A percentile compares a stretch with the other conserved stretches of the same genome.
Evolutionary conservation across 2,797 vertebrate species (phyloP).

Genomic region (Podarcis lilfordi): DNA sequence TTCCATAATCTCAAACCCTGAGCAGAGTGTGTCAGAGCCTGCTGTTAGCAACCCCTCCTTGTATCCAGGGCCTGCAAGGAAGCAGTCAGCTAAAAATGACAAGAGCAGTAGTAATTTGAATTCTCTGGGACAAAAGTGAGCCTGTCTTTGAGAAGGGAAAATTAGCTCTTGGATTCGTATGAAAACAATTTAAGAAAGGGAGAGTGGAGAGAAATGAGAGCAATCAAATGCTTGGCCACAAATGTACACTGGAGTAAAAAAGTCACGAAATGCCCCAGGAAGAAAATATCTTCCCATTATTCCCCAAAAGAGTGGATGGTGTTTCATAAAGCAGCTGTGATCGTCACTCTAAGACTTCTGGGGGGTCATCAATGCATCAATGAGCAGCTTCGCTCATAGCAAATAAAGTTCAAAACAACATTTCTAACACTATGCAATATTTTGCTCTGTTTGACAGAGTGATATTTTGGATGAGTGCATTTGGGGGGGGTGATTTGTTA

Average conservation of each 20-base stretch:
- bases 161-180: background rate
- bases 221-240: background rate
- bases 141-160: background rate
- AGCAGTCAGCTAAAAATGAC: background rate
- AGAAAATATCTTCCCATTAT: background rate
- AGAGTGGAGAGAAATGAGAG: background rate
- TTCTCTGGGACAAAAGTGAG: background rate
- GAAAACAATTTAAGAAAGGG: background rate
- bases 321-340: background rate
- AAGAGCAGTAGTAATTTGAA: background rate
- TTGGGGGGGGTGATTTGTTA: too few species aligned
- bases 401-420: background rate
- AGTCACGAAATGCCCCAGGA: background rate
- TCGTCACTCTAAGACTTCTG: background rate
- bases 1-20: background rate
- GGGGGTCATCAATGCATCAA: too few species aligned
- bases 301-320: background rate
- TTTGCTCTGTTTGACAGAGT: background rate
- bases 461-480: too few species aligned
- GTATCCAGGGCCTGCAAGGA: background rate
- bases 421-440: too few species aligned
- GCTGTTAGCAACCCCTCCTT: background rate
- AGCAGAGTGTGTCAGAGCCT: background rate
- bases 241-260: background rate
- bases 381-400: background rate